These are phyloP conservation scores for Halcyon leucocephala DNA, from an alignment of 2,797 vertebrate species.

Conservation along the genomic window DNA sequence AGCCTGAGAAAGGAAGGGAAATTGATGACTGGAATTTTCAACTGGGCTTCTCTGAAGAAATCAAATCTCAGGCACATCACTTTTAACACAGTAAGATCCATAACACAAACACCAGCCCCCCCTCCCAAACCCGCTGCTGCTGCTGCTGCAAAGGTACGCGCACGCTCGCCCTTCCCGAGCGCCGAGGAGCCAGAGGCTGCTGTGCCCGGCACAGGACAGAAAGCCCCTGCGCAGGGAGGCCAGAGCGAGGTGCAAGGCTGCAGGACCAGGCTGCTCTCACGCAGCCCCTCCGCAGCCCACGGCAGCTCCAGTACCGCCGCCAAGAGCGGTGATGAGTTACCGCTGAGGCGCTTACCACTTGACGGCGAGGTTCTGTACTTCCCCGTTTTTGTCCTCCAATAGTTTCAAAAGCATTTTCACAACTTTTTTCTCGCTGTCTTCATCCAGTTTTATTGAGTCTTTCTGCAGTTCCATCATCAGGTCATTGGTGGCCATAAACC, in stretches of 20 bases:
- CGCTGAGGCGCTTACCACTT: slow-evolving; percentile 85
- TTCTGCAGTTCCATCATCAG: slow-evolving; percentile 96
- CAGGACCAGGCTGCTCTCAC: background rate
- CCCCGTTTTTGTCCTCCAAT: slow-evolving; percentile 95
- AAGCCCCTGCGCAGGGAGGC: no score
- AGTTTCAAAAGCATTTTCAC: slow-evolving; percentile 91
- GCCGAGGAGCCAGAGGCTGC: no score
- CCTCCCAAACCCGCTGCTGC: background rate
- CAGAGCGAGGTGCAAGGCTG: background rate
- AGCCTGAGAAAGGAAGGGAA: background rate
- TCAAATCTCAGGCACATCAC: background rate
- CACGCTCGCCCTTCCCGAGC: background rate
- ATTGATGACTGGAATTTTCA: background rate
- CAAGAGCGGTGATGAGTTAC: background rate
- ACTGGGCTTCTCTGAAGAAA: background rate
- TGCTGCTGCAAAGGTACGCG: background rate
- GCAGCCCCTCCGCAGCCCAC: background rate
- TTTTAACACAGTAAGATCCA: background rate
- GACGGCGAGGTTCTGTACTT: slow-evolving; percentile 96
- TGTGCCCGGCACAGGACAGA: no score
- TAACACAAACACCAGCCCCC: background rate
- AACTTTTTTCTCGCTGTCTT: slow-evolving; percentile 94
- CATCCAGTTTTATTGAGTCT: slow-evolving; percentile 94
- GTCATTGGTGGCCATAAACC: slow-evolving; percentile 98
- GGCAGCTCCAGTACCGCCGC: background rate